Base-by-base conservation (phyloP, 2,113 vertebrate genomes). In the Trogon melanurus region DNA sequence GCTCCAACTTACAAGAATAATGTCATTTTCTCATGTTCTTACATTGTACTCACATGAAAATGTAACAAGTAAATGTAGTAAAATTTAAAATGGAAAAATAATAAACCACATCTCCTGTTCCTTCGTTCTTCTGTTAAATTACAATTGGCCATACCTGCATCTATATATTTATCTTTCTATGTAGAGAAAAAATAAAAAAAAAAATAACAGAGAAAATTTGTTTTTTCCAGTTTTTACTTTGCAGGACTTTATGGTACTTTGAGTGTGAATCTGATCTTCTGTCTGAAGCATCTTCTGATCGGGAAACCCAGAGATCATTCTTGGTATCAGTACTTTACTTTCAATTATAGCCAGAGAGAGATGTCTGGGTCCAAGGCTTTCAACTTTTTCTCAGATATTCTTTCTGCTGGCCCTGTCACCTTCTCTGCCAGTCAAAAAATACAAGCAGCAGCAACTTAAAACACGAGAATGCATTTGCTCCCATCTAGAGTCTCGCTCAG, bases 381-480 rank as follows among this genome's bases (percentile, higher is more conserved):
- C n/a, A 27, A 3, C 21, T 76, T 41, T 56, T 66, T 18, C 54
- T 85, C 41, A 47, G 16, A 48, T 21, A 13, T 18, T 89, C 44
- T 91, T 93, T 30, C 74, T 44, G 27, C 29, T 69, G 58, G 13
- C 62, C 16, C 60, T 66, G 22, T 30, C 50, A 83, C 11, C 45
- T 41, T 53, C 67, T 85, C 51, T 70, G 44, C 29, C 38, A 47
- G 47, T 19, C 56, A 71, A 69, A 47, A 78, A 66, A 80, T 4
- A 47, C 41, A 12, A 10, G 18, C 38, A 60, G 11, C 25, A 80
- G 5, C 9, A 88, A 26, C 27, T 62, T 61, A 67, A 50, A 72
- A 30, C 21, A 12, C 0, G 3, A 23, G 58, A 78, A 60, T 0
- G 1, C 6, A 26, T 32, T 61, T 76, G 36, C 26, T 84, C 44